Evolutionary conservation across 53 echinoderm and acorn worm species (phyloP), one percentile per base, ranked within the genome.

Genomic region (Pentamera pediparva): DNA sequence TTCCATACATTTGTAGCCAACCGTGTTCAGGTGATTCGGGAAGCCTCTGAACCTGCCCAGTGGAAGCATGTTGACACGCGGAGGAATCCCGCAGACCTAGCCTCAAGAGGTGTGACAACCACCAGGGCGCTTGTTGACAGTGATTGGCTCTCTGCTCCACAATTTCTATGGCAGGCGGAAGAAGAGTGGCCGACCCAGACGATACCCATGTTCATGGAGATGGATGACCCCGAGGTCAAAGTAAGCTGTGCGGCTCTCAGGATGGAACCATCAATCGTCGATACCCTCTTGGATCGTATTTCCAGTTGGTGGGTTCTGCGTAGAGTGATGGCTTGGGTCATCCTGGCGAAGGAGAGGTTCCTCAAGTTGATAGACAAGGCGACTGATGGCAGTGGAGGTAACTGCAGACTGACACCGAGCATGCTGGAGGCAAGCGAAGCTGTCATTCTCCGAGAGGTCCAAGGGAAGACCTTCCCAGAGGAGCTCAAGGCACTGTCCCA

Each of bases 141-240:
- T 20, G 74, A 59, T n/a, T 83, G 83, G 83, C 27, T 83, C 15
- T 36, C 39, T 3, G 83, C 77, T 19, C 83, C 77, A 27, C 39
- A 43, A 6, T 84, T 78, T 54, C 53, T 79, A 35, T 65, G 64
- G 64, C 29, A 57, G 69, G 37, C 13, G 13, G 73, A 79, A 79
- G 9, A 48, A 43, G 78, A 84, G 53, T 84, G 84, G 84, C 84
- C 84, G 15, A 37, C 54, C 64, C 79, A 73, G 36, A 75, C 45
- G 22, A 24, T 74, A 36, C 40, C 59, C 56, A 51, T 63, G 28
- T 19, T 61, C 5, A 51, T 82, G 29, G 82, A 82, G 37, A 33
- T 27, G 4, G 63, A 63, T 15, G 82, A 82, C 36, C 75, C 75
- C 51, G 82, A 81, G 52, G 53, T 81, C 7, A 81, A 81, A 37